Percentiles rank a stretch among this genome's conserved stretches.
Evolutionary conservation across 2,888 invertebrate genomes (phyloP).

Genomic region (Agonopterix subpropinquella): DNA sequence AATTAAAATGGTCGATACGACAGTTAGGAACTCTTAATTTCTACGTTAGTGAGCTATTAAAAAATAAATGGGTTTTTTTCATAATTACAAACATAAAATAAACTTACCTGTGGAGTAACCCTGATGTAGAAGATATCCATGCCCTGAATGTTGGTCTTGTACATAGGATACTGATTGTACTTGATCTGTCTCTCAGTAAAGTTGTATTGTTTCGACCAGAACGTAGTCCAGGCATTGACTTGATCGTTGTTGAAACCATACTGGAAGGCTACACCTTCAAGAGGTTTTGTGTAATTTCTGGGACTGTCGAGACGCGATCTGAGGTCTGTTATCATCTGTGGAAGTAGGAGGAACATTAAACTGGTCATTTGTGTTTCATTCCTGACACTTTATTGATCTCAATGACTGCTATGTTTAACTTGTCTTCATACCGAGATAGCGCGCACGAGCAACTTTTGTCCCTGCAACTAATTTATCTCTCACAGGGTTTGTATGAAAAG

Average conservation of each 20-base stretch:
- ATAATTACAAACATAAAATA: background rate
- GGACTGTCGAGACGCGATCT: constrained; percentile 22
- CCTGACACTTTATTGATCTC: too few species aligned
- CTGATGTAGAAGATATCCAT: constrained; percentile 85
- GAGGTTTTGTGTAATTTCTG: constrained; percentile 49
- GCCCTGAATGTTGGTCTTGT: constrained; percentile 83
- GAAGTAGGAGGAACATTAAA: too few species aligned
- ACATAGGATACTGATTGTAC: constrained; percentile 85
- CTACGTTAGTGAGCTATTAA: too few species aligned
- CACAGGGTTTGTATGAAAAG: too few species aligned
- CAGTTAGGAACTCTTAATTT: too few species aligned
- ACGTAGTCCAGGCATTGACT: constrained; percentile 78
- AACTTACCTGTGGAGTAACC: constrained; percentile 70
- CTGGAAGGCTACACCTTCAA: constrained; percentile 78
- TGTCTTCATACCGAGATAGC: too few species aligned
- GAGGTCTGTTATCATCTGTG: constrained; percentile 28
- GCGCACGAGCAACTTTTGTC: too few species aligned
- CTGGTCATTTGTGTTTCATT: too few species aligned
- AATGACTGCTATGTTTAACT: too few species aligned
- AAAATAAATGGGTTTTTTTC: too few species aligned
- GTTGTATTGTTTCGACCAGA: constrained; percentile 87
- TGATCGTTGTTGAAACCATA: constrained; percentile 88
- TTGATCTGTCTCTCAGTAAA: constrained; percentile 75
- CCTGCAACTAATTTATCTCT: too few species aligned
- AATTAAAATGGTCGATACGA: background rate